A percentile compares a stretch with the other conserved stretches of the same genome.
Conservation (phyloP, 2,797 vertebrate species). For the Tiaroga cobitis region DNA sequence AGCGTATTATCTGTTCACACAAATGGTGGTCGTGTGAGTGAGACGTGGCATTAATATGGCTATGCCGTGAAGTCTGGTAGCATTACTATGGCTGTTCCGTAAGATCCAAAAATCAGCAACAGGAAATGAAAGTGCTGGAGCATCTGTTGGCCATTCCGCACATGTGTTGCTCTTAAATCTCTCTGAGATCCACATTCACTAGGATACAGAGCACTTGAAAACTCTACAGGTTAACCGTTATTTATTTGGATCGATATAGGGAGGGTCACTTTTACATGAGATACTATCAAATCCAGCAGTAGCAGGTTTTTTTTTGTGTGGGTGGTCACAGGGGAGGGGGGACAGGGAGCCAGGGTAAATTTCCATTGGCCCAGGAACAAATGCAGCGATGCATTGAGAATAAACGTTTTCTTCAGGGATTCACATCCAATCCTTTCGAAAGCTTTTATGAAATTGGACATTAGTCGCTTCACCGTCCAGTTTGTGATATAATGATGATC, state of each 20-base stretch:
- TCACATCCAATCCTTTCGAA: conserved; percentile 30
- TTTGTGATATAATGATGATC: not conserved
- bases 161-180: conserved; percentile 27
- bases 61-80: conserved; percentile 34
- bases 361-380: conserved; percentile 49
- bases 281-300: not conserved
- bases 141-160: conserved; percentile 51
- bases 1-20: not conserved
- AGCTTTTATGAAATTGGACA: conserved; percentile 4
- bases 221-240: conserved; percentile 6
- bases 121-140: conserved; percentile 59
- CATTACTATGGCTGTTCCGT: conserved; percentile 36
- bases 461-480: not conserved
- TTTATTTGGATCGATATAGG: not conserved
- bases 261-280: not conserved
- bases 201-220: not conserved
- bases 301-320: not conserved
- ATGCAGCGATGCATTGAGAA: not conserved
- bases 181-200: conserved; percentile 16
- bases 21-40: not conserved
- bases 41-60: conserved; percentile 21
- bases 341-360: conserved; percentile 44
- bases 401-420: not conserved
- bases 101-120: conserved; percentile 37
- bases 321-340: no score